Conservation (phyloP, 30 jellyfish, hydroid and myxozoan genomes). For the Haliclystus octoradiatus region DNA sequence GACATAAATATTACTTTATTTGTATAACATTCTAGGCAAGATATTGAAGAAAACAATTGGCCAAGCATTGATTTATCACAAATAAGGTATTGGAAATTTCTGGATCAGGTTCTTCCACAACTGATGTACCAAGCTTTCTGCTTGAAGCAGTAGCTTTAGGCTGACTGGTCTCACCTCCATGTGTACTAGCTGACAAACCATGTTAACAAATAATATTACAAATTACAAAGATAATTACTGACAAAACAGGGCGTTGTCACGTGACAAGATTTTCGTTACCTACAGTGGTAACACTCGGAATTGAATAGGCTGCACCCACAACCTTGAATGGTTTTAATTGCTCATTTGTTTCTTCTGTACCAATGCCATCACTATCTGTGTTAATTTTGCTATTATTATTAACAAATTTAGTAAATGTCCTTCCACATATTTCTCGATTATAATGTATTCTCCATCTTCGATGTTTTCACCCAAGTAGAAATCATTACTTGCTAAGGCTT, state of each 20-base stretch:
- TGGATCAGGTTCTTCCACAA: no score
- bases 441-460: neutral
- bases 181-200: neutral
- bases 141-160: no score
- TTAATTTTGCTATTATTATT: slow-evolving; percentile 1
- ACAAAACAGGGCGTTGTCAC: neutral
- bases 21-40: no score
- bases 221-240: no score
- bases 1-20: no score
- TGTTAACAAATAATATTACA: neutral
- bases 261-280: neutral
- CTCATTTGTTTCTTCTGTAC: neutral
- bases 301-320: no score
- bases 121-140: no score
- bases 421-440: slow-evolving; percentile 4
- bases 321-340: slow-evolving; percentile 7
- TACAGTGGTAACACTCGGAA: neutral
- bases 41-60: no score
- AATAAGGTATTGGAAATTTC: no score
- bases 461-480: neutral
- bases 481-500: neutral
- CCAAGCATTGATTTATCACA: no score
- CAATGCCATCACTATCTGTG: no score
- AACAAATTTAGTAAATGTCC: slow-evolving; percentile 8
- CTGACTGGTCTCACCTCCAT: neutral